These are phyloP conservation scores for Entelurus aequoreus DNA, from an alignment of 2,113 vertebrate species.

Conservation along the genomic window DNA sequence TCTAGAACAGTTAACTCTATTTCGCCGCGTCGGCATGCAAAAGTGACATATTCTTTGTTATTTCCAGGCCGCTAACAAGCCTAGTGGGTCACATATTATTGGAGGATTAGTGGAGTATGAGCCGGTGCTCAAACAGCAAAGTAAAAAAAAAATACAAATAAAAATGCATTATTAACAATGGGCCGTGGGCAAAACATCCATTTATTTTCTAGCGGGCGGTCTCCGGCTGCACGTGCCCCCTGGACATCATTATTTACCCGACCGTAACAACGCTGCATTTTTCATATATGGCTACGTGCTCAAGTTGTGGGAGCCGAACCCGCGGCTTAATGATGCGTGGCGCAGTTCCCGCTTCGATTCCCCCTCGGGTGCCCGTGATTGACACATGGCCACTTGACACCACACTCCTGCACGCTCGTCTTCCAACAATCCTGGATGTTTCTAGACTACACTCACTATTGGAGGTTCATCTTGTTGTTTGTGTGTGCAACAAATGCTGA, in stretches of 20 bases:
- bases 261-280: constrained; percentile 50
- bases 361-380: constrained; percentile 32
- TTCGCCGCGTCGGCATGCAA: background rate
- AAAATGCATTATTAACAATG: constrained; percentile 51
- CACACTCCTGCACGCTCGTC: background rate
- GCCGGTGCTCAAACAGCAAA: constrained; percentile 29
- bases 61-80: background rate
- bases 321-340: constrained; percentile 54
- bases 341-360: constrained; percentile 25
- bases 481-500: background rate
- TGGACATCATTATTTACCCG: constrained; percentile 63
- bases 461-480: background rate
- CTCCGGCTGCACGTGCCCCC: constrained; percentile 45
- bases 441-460: background rate
- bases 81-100: constrained; percentile 31
- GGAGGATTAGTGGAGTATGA: constrained; percentile 15
- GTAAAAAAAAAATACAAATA: background rate
- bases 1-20: background rate
- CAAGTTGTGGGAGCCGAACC: constrained; percentile 27
- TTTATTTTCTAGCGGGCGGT: constrained; percentile 48
- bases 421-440: background rate
- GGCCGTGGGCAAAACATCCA: constrained; percentile 51
- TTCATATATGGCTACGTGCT: constrained; percentile 33
- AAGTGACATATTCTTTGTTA: background rate
- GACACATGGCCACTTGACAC: constrained; percentile 34